Conservation (phyloP, 2,797 vertebrate genomes). For the Salarias fasciatus region DNA sequence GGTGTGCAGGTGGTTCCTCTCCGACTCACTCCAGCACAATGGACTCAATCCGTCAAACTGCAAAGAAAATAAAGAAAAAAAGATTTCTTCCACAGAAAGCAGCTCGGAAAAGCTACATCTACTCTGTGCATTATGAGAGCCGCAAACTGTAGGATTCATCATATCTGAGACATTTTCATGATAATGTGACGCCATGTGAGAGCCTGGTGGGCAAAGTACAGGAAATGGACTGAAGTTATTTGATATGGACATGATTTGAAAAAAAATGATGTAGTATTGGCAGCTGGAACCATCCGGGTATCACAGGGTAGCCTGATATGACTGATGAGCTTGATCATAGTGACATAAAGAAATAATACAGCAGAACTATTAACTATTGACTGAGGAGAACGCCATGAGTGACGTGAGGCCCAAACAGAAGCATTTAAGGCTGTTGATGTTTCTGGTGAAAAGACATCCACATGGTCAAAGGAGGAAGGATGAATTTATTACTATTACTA, state of each 20-base stretch:
- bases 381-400: too few relatives aligned
- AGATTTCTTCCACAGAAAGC: constrained; percentile 54
- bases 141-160: constrained; percentile 21
- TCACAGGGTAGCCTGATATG: too few relatives aligned
- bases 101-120: constrained; percentile 36
- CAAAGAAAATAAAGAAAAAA: constrained; percentile 38
- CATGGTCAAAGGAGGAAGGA: too few relatives aligned
- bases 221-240: not conserved
- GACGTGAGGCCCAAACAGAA: too few relatives aligned
- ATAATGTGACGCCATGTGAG: constrained; percentile 18
- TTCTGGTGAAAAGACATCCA: too few relatives aligned
- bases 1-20: constrained; percentile 61
- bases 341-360: too few relatives aligned
- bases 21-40: constrained; percentile 37
- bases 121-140: constrained; percentile 11
- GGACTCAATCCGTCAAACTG: constrained; percentile 42
- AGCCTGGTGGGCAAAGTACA: not conserved
- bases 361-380: too few relatives aligned
- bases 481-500: too few relatives aligned
- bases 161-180: constrained; percentile 3
- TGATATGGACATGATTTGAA: not conserved
- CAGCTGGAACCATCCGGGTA: too few relatives aligned
- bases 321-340: too few relatives aligned
- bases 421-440: too few relatives aligned
- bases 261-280: not conserved